Evolutionary conservation across 1,140 invertebrate species (phyloP), one percentile per base, ranked within the genome.

Genomic region (Drosophila kurseongensis): DNA sequence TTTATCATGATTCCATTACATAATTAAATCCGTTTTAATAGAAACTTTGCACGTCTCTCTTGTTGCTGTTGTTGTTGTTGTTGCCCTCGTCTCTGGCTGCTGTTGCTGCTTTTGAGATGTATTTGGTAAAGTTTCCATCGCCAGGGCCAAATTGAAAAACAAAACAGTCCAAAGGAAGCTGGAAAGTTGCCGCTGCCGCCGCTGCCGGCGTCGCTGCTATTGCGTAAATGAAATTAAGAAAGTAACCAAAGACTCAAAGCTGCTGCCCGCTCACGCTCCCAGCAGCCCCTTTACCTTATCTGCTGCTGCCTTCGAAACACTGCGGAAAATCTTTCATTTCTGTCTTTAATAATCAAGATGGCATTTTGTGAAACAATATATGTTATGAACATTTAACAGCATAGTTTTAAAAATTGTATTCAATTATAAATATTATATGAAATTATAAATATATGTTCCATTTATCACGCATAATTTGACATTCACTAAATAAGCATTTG

Each of bases 11-110:
- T 91, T 90, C 83, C 79, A 90, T 90, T 90, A 90, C 86, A 83
- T 90, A 91, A 90, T 90, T 90, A 91, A 90, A 90, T 90, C 83
- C 76, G 88, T 91, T 91, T 91, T 88, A 88, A 88, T 88, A 88
- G 84, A 88, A 88, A 88, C 84, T 88, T 88, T 88, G 76, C 80
- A 71, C 84, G 77, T 89, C 83, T 89, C 50, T 74, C 57, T 60
- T 51, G 38, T 60, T 78, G 81, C 61, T 85, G 73, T 66, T 78
- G 81, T 16, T 51, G 45, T 29, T 51, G 45, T n/a, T 60, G 51
- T 40, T 65, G 44, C 54, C 57, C 54, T 55, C 66, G 62, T 51
- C 38, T 29, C 10, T 69, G 18, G 36, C 56, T 72, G 79, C n/a
- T 75, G 41, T n/a, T 71, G 41, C 59, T 75, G 81, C 83, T 88